Evolutionary conservation across 2,797 vertebrate species (phyloP), one percentile per base, ranked within the genome.

Genomic region (Tadarida brasiliensis): DNA sequence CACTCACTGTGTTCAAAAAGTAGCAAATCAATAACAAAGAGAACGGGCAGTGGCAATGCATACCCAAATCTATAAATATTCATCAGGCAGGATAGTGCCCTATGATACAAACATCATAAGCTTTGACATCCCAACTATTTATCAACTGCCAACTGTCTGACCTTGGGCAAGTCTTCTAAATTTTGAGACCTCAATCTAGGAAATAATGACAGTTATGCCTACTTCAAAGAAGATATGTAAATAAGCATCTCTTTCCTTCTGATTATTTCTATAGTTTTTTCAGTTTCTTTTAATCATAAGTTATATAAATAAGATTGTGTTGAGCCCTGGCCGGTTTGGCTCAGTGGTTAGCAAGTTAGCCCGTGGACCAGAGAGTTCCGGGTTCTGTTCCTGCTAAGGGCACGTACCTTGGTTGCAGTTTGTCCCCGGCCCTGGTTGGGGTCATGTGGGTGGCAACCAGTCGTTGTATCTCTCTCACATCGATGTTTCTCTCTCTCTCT

Each of bases 61-160:
- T 39, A 77, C 71, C n/a, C 33, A 91, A 84, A 86, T 82, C 47
- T 91, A 87, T 95, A 90, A 82, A 91, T 93, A 93, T 92, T 97
- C 77, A 92, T 54, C 17, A 49, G 26, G 28, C 44, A 96, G 61
- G 49, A 84, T 3, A 74, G 47, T 39, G 15, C 22, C 2, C 1
- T n/a, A 35, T 11, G 51, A 87, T 19, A 71, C 7, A 70, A 71
- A 94, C 26, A 49, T 68, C 33, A 16, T 16, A 73, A 70, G 51
- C 11, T 63, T 93, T 59, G 30, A 15, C 33, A 19, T 84, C 70
- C 39, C 19, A 73, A 57, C 39, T 65, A 26, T 57, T 35, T 61
- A 56, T 88, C 86, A 88, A 59, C 56, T 67, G 78, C 30, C 80
- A 91, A 78, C 28, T n/a, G 0, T 67, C 49, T 90, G 80, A 91